These are phyloP conservation scores for Tachystola acroxantha DNA, from an alignment of 2,888 invertebrate species.

Conservation along the genomic window DNA sequence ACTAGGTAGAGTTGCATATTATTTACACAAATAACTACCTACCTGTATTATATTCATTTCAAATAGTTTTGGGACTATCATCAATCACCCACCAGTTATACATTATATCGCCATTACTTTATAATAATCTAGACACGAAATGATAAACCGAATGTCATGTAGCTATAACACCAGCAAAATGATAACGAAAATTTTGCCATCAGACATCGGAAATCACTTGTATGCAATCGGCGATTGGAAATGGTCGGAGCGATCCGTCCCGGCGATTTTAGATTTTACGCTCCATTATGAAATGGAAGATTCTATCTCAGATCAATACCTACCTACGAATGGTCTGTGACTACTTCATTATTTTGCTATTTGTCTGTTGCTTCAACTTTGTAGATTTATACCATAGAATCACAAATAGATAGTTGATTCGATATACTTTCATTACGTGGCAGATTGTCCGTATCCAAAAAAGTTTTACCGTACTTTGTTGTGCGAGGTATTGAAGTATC, in stretches of 20 bases:
- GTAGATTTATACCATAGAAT: background rate
- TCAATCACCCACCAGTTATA: too few species aligned
- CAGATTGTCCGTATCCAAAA: background rate
- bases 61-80: too few species aligned
- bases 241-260: constrained; percentile 44
- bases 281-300: constrained; percentile 30
- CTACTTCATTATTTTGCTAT: too few species aligned
- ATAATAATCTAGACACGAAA: too few species aligned
- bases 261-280: constrained; percentile 37
- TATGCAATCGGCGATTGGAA: constrained; percentile 52
- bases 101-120: too few species aligned
- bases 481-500: background rate
- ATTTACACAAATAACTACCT: too few species aligned
- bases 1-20: too few species aligned
- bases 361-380: background rate
- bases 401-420: too few species aligned
- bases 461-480: background rate
- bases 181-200: constrained; percentile 44
- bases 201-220: constrained; percentile 52
- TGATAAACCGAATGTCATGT: too few species aligned
- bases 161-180: constrained; percentile 26
- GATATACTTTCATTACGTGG: too few species aligned
- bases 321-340: background rate
- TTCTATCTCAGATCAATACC: constrained; percentile 15
- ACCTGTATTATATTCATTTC: too few species aligned